Evolutionary conservation across 2,888 invertebrate genomes (phyloP).

Genomic region (Strigamia crassipes): DNA sequence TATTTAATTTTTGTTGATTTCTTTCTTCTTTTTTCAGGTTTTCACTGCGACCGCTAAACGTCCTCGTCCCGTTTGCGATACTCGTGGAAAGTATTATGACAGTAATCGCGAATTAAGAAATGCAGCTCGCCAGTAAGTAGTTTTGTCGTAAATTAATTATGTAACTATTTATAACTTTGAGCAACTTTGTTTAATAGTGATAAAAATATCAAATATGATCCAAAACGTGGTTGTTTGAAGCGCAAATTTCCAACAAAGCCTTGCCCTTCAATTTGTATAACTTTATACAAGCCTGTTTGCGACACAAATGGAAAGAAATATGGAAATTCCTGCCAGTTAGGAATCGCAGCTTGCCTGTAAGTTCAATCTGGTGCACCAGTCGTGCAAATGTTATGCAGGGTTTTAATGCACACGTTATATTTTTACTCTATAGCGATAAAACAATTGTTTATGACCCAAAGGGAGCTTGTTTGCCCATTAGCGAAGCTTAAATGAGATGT

Average conservation of each 20-base stretch:
- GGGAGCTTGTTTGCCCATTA: too few species aligned
- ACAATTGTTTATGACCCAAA: too few species aligned
- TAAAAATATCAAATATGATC: too few species aligned
- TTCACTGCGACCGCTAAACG: not conserved
- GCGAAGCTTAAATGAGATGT: too few species aligned
- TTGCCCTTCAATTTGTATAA: too few species aligned
- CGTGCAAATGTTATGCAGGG: not conserved
- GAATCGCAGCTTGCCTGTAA: not conserved
- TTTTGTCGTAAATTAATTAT: not conserved
- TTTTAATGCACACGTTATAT: not conserved
- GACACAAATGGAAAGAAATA: not conserved
- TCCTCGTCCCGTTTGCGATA: not conserved
- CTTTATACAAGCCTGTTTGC: not conserved
- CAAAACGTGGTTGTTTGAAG: too few species aligned
- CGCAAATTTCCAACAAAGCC: too few species aligned
- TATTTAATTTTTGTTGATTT: not conserved
- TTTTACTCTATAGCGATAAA: not conserved
- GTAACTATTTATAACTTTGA: too few species aligned
- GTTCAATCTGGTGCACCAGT: not conserved
- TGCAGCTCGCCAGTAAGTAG: not conserved
- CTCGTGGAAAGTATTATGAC: not conserved
- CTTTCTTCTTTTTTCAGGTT: not conserved
- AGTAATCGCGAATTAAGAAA: not conserved
- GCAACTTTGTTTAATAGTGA: too few species aligned
- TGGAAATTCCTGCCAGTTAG: not conserved